Conservation (phyloP, 2,113 vertebrate species). For the Aspiorhynchus laticeps region DNA sequence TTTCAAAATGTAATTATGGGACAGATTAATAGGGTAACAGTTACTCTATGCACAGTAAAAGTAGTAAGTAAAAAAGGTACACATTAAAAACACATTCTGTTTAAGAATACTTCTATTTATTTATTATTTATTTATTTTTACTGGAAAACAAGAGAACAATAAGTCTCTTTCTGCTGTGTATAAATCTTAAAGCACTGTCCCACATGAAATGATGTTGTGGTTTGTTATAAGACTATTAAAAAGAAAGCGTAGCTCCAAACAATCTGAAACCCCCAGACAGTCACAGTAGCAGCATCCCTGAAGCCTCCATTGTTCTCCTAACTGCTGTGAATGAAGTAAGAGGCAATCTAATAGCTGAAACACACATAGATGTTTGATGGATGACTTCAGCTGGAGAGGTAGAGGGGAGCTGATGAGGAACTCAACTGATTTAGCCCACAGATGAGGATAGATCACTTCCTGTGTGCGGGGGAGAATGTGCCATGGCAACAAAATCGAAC, state of each 20-base stretch:
- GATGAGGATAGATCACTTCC: conserved; percentile 37
- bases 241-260: neutral
- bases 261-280: neutral
- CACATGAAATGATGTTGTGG: neutral
- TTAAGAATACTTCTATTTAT: neutral
- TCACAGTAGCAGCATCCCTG: neutral
- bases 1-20: neutral
- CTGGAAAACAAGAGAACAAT: neutral
- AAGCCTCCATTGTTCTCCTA: neutral
- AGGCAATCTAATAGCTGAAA: neutral
- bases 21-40: too few relatives aligned
- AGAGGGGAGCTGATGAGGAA: conserved; percentile 18
- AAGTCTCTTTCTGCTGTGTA: neutral
- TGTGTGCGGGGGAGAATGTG: conserved; percentile 20
- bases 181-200: neutral
- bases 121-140: too few relatives aligned
- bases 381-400: neutral
- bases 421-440: conserved; percentile 21
- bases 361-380: neutral
- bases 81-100: neutral
- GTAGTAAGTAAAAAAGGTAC: neutral
- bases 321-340: neutral
- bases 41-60: too few relatives aligned
- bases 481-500: conserved; percentile 43
- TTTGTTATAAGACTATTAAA: neutral